These are phyloP conservation scores for Yponomeuta plumbellus DNA, from an alignment of 2,888 invertebrate genomes.

Conservation along the genomic window DNA sequence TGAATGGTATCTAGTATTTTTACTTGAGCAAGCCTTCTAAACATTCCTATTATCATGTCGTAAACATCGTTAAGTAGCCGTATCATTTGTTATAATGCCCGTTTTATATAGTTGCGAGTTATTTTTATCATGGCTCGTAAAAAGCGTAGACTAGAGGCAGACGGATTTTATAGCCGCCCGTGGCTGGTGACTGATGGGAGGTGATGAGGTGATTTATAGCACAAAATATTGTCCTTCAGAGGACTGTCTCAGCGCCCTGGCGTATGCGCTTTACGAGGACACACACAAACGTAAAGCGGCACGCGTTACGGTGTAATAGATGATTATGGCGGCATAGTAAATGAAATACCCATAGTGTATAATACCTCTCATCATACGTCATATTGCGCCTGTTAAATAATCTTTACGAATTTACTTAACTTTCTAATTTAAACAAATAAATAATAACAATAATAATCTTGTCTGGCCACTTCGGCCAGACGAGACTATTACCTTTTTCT, in stretches of 20 bases:
- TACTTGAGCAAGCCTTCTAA: background rate
- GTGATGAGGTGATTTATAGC: constrained; percentile 41
- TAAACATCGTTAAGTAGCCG: constrained; percentile 43
- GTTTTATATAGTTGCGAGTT: constrained; percentile 44
- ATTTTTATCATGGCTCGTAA: constrained; percentile 72
- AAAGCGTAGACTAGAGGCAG: constrained; percentile 66
- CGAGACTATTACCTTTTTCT: too few species aligned
- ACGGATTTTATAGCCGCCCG: constrained; percentile 56
- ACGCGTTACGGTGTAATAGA: too few species aligned
- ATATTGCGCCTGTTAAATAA: too few species aligned
- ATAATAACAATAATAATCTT: too few species aligned
- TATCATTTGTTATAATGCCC: constrained; percentile 51
- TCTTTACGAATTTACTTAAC: too few species aligned
- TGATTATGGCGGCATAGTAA: too few species aligned
- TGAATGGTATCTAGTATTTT: background rate
- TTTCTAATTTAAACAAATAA: too few species aligned
- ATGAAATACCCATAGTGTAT: too few species aligned
- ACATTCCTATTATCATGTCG: constrained; percentile 32
- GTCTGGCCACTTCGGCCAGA: too few species aligned
- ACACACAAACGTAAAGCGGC: too few species aligned
- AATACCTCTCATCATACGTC: too few species aligned
- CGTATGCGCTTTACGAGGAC: background rate
- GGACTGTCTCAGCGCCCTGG: constrained; percentile 22
- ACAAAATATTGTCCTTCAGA: background rate
- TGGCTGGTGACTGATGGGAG: constrained; percentile 46